These are phyloP conservation scores for Drosophila niveifrons DNA, from an alignment of 2,888 invertebrate species.

Conservation along the genomic window DNA sequence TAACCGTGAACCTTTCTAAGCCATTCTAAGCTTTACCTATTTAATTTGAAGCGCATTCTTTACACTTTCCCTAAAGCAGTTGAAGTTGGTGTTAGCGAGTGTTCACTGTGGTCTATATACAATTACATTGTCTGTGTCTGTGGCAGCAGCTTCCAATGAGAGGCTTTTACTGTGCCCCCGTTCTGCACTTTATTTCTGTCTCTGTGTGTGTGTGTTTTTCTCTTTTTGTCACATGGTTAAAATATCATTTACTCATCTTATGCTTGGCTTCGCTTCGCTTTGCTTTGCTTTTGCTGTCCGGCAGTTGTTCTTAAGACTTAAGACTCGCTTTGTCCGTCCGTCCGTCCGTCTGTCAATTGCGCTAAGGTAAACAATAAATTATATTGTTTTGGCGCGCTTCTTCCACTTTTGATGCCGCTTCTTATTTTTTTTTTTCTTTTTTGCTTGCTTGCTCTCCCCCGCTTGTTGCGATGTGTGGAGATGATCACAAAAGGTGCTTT, in stretches of 20 bases:
- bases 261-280: slow-evolving; percentile 9
- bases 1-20: background rate
- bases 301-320: slow-evolving; percentile 23
- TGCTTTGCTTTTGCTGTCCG: slow-evolving; percentile 4
- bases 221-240: slow-evolving; percentile 44
- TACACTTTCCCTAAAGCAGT: too few relatives aligned
- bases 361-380: slow-evolving; percentile 65
- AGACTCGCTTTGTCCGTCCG: slow-evolving; percentile 3
- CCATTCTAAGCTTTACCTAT: background rate
- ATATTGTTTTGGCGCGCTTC: slow-evolving; percentile 61
- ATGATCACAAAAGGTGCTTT: slow-evolving; percentile 42
- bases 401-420: slow-evolving; percentile 3
- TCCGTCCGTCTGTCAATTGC: slow-evolving; percentile 22
- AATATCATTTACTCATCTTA: slow-evolving; percentile 50
- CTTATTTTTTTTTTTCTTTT: background rate
- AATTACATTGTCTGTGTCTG: slow-evolving; percentile 34
- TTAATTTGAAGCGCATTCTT: too few relatives aligned
- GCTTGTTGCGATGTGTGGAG: background rate
- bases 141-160: background rate
- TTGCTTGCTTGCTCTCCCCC: background rate
- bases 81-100: slow-evolving; percentile 1
- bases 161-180: slow-evolving; percentile 35
- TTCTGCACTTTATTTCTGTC: slow-evolving; percentile 22
- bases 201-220: background rate
- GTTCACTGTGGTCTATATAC: slow-evolving; percentile 27